These are phyloP conservation scores for Distichodus sexfasciatus DNA, from an alignment of 2,797 vertebrate species.

Conservation along the genomic window DNA sequence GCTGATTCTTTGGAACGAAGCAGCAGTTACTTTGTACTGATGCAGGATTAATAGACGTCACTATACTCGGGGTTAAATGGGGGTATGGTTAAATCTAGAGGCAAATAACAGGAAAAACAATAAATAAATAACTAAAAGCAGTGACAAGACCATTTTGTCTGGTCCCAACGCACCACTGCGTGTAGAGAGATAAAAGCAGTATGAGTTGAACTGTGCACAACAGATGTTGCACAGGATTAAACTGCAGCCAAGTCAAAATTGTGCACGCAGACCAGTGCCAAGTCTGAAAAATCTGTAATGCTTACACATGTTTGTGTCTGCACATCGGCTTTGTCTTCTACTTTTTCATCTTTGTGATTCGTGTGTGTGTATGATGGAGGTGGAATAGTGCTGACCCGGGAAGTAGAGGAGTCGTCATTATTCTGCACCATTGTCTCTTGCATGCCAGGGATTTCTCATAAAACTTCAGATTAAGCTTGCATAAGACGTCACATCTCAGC, in stretches of 20 bases:
- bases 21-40: no score
- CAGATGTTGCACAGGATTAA: conserved; percentile 30
- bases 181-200: not conserved
- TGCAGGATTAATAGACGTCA: no score
- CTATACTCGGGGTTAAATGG: no score
- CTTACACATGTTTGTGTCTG: not conserved
- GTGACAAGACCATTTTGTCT: not conserved
- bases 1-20: no score
- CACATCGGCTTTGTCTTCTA: not conserved
- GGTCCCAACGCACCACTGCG: not conserved
- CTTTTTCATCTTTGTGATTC: not conserved
- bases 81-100: no score
- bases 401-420: not conserved
- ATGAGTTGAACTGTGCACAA: not conserved
- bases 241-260: not conserved
- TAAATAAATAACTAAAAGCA: no score
- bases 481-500: not conserved
- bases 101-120: no score
- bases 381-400: no score
- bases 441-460: conserved; percentile 1
- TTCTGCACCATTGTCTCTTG: not conserved
- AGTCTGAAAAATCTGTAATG: not conserved
- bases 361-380: not conserved
- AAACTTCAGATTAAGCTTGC: conserved; percentile 17
- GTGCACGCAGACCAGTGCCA: not conserved